These are phyloP conservation scores for Cetonia aurata DNA, from an alignment of 2,888 invertebrate genomes.

Conservation along the genomic window DNA sequence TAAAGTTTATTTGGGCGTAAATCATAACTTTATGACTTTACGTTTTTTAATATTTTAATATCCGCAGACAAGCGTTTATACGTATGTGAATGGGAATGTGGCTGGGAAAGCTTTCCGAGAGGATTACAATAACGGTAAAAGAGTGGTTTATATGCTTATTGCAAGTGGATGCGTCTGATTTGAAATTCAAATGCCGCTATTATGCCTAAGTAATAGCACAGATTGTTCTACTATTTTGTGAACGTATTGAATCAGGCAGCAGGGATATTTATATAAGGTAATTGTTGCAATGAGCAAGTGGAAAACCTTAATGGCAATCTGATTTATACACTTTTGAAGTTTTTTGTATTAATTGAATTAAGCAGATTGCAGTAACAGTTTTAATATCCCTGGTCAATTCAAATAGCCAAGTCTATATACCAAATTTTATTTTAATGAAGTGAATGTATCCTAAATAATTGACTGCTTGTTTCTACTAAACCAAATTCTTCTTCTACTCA, in stretches of 20 bases:
- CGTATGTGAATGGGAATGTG: background rate
- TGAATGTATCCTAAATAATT: no score
- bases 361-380: no score
- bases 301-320: no score
- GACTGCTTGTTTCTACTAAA: no score
- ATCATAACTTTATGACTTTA: conserved; percentile 32
- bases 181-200: background rate
- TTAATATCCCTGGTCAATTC: no score
- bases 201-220: background rate
- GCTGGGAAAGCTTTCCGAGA: background rate
- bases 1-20: conserved; percentile 31
- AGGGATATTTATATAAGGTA: no score
- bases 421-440: no score
- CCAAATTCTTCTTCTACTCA: no score
- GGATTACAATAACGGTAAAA: background rate
- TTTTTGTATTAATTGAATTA: no score
- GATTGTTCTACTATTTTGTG: background rate
- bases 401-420: no score
- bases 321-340: no score
- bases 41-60: conserved; percentile 38
- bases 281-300: no score
- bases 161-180: background rate
- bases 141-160: background rate
- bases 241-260: background rate
- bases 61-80: conserved; percentile 15